Base-by-base conservation (phyloP, 1,140 invertebrate species). In the Radopholus similis region DNA sequence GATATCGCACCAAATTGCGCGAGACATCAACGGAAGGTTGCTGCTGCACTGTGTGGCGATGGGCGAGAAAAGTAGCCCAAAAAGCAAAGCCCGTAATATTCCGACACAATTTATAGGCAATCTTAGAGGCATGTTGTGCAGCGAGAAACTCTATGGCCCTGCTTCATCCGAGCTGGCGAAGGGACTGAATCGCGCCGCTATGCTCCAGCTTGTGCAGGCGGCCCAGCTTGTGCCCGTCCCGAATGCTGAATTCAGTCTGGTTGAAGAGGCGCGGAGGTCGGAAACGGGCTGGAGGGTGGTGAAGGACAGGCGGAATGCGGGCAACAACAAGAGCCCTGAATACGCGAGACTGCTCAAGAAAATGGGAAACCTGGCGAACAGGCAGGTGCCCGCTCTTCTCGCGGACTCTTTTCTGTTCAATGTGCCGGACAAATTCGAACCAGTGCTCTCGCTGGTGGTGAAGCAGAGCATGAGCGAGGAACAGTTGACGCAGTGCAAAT, bases 341-440 rank as follows among this genome's bases (percentile, higher is more conserved):
- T 18, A 28, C 28, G 56, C 6, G 18, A 18, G 34, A 44, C 15
- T 63, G 40, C 18, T 21, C 55, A 42, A 44, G 57, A 11, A n/a
- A 13, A 4, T 37, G 15, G 32, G 21, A 40, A 21, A 26, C 37
- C 3, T 34, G 64, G 26, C 26, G 47, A 6, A 37, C 72, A 30
- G 67, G 53, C 4, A 26, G 58, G 15, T 65, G 72, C 32, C 64
- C 37, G 26, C 72, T 72, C 21, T 32, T 69, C 35, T 35, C 69
- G 13, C 42, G 30, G 57, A 73, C 18, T 44, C 72, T n/a, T 71
- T 73, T 18, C 66, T 73, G 21, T 76, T 64, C 73, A 76, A 76
- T 38, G 68, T 75, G 40, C 9, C 58, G 0, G 57, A 74, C 70
- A 72, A 74, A 44, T 69, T 71, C 23, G 59, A 75, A 21, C 51